Percentiles rank a stretch among this genome's conserved stretches.
phyloP scores from a whole-genome alignment of 2,888 invertebrate genomes.

The Pachymerium ferrugineum region DNA sequence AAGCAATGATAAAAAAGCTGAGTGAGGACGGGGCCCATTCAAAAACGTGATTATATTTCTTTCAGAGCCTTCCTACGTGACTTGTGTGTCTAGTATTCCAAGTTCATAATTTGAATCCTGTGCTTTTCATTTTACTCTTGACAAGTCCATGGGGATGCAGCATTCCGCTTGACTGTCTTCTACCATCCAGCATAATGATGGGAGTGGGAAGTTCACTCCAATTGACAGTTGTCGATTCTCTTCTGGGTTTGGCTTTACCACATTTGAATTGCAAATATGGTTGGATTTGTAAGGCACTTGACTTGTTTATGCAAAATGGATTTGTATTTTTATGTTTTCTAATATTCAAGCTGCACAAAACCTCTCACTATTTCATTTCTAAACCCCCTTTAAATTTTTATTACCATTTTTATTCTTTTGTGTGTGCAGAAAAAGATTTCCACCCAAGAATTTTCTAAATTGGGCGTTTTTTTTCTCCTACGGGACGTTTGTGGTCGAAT shows the following conservation, averaged over 20 bases:
- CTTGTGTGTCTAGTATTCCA: conserved; percentile 12
- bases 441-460: too few species aligned
- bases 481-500: too few species aligned
- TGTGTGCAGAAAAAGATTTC: too few species aligned
- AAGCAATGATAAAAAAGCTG: neutral
- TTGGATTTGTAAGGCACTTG: neutral
- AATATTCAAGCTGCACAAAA: neutral
- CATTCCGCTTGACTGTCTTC: neutral
- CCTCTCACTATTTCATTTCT: neutral
- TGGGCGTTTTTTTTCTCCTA: too few species aligned
- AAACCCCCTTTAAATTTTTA: too few species aligned
- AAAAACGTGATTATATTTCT: conserved; percentile 7
- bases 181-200: neutral
- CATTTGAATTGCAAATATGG: neutral
- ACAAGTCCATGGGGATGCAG: neutral
- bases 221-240: conserved; percentile 18
- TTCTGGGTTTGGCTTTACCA: neutral
- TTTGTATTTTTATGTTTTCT: neutral
- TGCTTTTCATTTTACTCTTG: neutral
- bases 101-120: conserved; percentile 6
- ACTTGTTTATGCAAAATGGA: conserved; percentile 10
- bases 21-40: neutral
- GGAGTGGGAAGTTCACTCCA: conserved; percentile 6
- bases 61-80: neutral
- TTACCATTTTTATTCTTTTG: too few species aligned